Percentiles rank a stretch among this genome's conserved stretches.
These are phyloP conservation scores for Schlechtendalia chinensis DNA, from an alignment of 1,140 invertebrate genomes.

Conservation along the genomic window DNA sequence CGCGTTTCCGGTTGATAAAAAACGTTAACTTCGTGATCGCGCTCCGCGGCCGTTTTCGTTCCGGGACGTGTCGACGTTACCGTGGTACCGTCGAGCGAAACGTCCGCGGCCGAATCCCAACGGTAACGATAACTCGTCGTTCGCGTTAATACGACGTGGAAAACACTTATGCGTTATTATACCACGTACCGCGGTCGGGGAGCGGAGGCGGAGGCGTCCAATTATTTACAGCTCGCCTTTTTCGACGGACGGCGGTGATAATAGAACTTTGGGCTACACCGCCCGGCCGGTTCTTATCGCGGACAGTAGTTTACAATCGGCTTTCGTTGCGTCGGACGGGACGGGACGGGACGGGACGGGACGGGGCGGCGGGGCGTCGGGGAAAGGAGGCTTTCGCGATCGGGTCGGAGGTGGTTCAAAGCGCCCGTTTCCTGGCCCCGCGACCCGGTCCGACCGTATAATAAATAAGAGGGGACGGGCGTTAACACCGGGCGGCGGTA, in stretches of 20 bases:
- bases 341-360: background rate
- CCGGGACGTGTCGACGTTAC: too few relatives aligned
- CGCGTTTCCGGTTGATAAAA: too few relatives aligned
- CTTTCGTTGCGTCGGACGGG: background rate
- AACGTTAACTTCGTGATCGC: too few relatives aligned
- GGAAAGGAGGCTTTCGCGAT: background rate
- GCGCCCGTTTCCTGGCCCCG: conserved; percentile 12
- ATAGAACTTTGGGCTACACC: conserved; percentile 25
- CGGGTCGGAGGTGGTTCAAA: conserved; percentile 17
- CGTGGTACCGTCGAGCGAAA: too few relatives aligned
- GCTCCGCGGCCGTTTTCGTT: too few relatives aligned
- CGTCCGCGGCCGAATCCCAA: background rate
- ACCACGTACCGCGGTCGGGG: background rate
- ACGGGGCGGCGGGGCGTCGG: too few relatives aligned
- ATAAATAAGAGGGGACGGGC: conserved; percentile 27
- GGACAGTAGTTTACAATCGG: conserved; percentile 27
- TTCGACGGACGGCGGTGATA: conserved; percentile 18
- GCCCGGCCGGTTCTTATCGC: background rate
- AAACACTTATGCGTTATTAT: background rate
- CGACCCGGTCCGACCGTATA: conserved; percentile 4
- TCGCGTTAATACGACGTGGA: background rate
- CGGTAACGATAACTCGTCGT: background rate
- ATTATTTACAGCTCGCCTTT: conserved; percentile 17
- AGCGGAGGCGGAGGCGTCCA: background rate
- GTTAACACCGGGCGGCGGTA: conserved; percentile 22